Percentiles rank a stretch among this genome's conserved stretches.
These are phyloP conservation scores for Terebella lapidaria DNA, from an alignment of 2,888 invertebrate species.

Conservation along the genomic window DNA sequence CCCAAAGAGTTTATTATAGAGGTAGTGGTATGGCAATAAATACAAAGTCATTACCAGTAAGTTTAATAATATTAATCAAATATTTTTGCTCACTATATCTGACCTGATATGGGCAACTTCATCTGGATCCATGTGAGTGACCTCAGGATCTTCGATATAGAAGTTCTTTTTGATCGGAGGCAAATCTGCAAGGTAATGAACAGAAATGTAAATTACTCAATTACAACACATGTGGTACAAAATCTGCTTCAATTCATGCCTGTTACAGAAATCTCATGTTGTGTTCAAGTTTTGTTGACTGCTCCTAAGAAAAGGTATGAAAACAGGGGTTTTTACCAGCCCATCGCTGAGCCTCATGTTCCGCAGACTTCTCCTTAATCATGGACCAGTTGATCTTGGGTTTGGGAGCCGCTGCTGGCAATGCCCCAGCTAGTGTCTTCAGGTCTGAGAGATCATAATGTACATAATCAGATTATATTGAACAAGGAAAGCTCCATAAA, in stretches of 20 bases:
- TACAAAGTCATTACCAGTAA: too few relatives aligned
- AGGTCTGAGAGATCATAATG: background rate
- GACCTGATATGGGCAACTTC: constrained; percentile 64
- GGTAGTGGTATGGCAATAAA: too few relatives aligned
- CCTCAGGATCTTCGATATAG: constrained; percentile 71
- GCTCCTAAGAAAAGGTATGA: too few relatives aligned
- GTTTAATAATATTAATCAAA: too few relatives aligned
- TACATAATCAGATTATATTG: background rate
- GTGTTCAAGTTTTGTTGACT: too few relatives aligned
- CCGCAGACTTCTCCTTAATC: background rate
- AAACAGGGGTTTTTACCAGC: too few relatives aligned
- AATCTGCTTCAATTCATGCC: too few relatives aligned
- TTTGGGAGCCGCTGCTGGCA: background rate
- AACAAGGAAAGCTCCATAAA: background rate
- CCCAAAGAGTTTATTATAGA: too few relatives aligned
- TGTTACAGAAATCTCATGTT: too few relatives aligned
- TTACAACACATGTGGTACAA: too few relatives aligned
- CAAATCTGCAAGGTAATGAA: constrained; percentile 50
- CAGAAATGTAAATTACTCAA: too few relatives aligned
- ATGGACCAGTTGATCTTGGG: background rate
- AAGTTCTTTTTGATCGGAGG: constrained; percentile 74
- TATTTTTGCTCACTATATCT: too few relatives aligned
- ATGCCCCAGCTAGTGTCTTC: background rate
- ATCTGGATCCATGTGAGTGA: constrained; percentile 63
- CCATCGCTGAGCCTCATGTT: background rate